A percentile compares a stretch with the other conserved stretches of the same genome.
Conservation (phyloP, 2,797 vertebrate species). For the Melopsittacus undulatus region DNA sequence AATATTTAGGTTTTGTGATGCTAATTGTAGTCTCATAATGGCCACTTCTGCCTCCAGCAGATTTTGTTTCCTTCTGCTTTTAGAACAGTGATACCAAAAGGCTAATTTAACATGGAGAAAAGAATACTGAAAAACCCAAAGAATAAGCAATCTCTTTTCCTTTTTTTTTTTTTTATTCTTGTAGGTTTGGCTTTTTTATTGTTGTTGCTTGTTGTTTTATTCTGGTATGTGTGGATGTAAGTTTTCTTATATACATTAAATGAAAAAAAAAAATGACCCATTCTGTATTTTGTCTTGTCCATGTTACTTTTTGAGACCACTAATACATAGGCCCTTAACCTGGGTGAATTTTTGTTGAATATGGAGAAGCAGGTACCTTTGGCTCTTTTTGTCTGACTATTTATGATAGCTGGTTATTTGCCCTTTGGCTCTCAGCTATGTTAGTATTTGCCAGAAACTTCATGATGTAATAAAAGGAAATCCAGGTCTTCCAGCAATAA, state of each 20-base stretch:
- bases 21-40: background rate
- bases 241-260: background rate
- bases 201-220: background rate
- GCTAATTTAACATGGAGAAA: background rate
- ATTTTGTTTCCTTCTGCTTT: background rate
- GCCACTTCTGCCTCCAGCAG: background rate
- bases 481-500: background rate
- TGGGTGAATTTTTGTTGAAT: background rate
- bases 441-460: conserved; percentile 6
- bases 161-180: background rate
- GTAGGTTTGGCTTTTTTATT: background rate
- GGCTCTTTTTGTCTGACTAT: background rate
- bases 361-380: background rate
- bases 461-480: background rate
- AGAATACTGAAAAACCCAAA: background rate
- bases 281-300: background rate
- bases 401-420: background rate
- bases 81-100: background rate
- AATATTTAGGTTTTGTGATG: background rate
- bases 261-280: background rate
- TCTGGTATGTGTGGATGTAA: background rate
- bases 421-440: background rate
- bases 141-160: background rate
- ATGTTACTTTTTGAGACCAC: background rate
- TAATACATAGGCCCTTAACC: background rate